Evolutionary conservation across 2,888 invertebrate species (phyloP).

Genomic region (Leucania comma): DNA sequence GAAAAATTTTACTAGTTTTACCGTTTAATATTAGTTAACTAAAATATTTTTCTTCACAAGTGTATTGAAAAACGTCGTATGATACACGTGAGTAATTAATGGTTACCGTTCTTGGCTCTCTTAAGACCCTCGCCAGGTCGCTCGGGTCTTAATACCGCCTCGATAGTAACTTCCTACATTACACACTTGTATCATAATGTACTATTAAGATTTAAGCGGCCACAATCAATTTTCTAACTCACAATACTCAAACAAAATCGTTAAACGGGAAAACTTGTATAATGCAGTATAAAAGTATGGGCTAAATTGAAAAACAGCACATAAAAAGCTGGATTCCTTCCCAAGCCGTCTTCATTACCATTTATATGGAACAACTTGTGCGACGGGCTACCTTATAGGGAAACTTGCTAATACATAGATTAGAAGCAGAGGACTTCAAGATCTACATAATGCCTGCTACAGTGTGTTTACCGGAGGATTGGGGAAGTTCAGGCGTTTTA

Average conservation of each 20-base stretch:
- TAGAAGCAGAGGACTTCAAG: constrained; percentile 65
- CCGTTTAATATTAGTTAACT: too few species aligned
- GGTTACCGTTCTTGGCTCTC: too few species aligned
- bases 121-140: too few species aligned
- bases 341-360: constrained; percentile 78
- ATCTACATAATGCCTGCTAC: constrained; percentile 63
- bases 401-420: constrained; percentile 78
- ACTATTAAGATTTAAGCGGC: not conserved
- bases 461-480: constrained; percentile 41
- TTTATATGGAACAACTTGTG: constrained; percentile 85
- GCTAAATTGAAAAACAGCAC: constrained; percentile 81
- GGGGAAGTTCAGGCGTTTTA: not conserved
- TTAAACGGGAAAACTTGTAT: constrained; percentile 67
- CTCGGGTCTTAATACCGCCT: too few species aligned
- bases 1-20: too few species aligned
- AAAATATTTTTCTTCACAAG: too few species aligned
- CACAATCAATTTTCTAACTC: constrained; percentile 1
- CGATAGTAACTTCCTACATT: too few species aligned
- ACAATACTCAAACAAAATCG: constrained; percentile 37
- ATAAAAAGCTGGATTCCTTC: constrained; percentile 69
- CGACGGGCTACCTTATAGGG: constrained; percentile 74
- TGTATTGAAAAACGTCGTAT: too few species aligned
- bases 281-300: constrained; percentile 70
- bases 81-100: too few species aligned
- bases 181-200: too few species aligned